Base-by-base conservation (phyloP, 2,888 invertebrate species). In the Shargacucullia verbasci region DNA sequence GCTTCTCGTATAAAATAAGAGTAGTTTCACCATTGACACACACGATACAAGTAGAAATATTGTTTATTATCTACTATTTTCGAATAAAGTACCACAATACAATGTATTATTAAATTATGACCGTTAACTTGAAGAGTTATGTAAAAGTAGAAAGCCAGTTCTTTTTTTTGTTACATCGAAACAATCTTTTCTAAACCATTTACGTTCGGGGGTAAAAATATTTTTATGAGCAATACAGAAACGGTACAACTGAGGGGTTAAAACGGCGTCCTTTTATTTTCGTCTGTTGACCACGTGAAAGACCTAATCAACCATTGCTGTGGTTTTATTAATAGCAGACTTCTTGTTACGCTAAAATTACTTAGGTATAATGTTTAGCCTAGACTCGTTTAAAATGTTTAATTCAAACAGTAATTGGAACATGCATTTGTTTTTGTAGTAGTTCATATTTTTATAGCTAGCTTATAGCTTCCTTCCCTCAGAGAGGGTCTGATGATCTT, bases 191-290 rank as follows among this genome's bases (percentile, higher is more conserved):
- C 70, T 54, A 47, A 54, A 38, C 44, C 70, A 63, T 63, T 63
- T 62, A 46, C 55, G 39, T 48, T 27, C 11, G 35, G n/a, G 31
- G 39, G 70, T 27, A 27, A 43, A 55, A 70, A 55, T 65, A 70
- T 64, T 70, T 62, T 64, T 70, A 66, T 57, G 57, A 57, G 46
- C 46, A 64, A 40, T 50, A 65, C 46, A 56, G 64, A 56, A 63
- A 64, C 39, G 65, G 49, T 40, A 39, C 45, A 49, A 56, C 31
- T 64, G 43, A 70, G 55, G 31, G 39, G 29, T 31, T 31, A 44
- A 56, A 64, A 56, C 47, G 50, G 43, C 54, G 41, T 53, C 0
- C 29, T 10, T 11, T 31, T 53, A 63, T 61, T 52, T 38, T 27
- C 40, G n/a, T n/a, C n/a, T n/a, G 41, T 61, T 61, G 64, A 56